Conservation (phyloP, 2,888 invertebrate genomes). For the Caprella mutica region DNA sequence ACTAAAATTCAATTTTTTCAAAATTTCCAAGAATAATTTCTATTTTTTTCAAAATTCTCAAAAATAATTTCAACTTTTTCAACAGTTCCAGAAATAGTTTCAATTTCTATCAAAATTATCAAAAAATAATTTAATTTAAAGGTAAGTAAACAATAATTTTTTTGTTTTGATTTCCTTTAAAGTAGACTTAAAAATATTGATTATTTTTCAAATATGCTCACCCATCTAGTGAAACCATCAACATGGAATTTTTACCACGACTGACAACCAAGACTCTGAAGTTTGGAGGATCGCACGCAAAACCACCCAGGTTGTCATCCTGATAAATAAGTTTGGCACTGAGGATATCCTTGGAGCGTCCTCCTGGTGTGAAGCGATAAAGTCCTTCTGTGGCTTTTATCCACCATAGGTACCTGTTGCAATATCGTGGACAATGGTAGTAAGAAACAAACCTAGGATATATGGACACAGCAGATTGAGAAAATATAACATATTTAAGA, state of each 20-base stretch:
- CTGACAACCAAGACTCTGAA: constrained; percentile 66
- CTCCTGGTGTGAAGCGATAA: not conserved
- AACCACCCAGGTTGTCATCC: constrained; percentile 58
- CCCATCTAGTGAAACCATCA: constrained; percentile 73
- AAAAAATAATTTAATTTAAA: not conserved
- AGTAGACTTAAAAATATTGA: not conserved
- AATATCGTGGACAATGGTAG: not conserved
- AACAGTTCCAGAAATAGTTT: too few species aligned
- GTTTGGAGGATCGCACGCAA: constrained; percentile 69
- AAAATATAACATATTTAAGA: not conserved
- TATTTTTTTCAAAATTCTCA: too few species aligned
- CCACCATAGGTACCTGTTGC: constrained; percentile 36
- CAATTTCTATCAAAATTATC: not conserved
- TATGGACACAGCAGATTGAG: not conserved
- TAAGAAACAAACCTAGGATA: too few species aligned
- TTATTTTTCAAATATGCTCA: constrained; percentile 40
- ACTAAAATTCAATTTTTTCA: too few species aligned
- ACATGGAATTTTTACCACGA: constrained; percentile 60
- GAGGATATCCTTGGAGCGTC: not conserved
- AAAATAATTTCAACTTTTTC: too few species aligned
- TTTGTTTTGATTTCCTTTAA: not conserved
- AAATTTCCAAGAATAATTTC: too few species aligned
- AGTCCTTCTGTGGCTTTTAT: too few species aligned
- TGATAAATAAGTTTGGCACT: constrained; percentile 7
- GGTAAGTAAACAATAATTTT: not conserved